These are phyloP conservation scores for Heterochromis multidens DNA, from an alignment of 2,113 vertebrate genomes.

Conservation along the genomic window DNA sequence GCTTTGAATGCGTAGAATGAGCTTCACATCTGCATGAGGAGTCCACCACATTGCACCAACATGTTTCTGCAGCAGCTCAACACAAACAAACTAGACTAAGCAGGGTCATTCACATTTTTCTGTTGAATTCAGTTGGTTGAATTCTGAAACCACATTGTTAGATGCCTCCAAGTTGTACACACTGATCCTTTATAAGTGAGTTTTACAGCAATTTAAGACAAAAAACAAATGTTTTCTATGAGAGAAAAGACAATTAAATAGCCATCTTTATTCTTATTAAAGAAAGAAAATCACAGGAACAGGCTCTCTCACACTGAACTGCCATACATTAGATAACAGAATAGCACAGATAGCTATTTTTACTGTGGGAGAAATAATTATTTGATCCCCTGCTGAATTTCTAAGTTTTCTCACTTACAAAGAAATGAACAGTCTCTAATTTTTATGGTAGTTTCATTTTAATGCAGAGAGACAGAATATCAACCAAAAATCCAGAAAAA, in stretches of 20 bases:
- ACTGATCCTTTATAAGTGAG: background rate
- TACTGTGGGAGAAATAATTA: too few relatives aligned
- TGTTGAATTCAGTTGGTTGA: background rate
- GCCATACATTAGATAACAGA: background rate
- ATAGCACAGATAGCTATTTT: background rate
- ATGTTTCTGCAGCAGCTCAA: background rate
- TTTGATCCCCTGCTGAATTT: too few relatives aligned
- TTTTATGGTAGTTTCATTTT: too few relatives aligned
- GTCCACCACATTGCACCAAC: background rate
- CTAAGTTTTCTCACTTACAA: too few relatives aligned
- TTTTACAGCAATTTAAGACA: background rate
- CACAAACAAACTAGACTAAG: accelerated
- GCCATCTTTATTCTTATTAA: background rate
- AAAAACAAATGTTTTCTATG: background rate
- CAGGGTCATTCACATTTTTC: background rate
- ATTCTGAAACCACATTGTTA: background rate
- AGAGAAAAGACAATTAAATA: background rate
- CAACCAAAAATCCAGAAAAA: too few relatives aligned
- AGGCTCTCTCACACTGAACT: background rate
- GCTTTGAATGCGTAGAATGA: background rate
- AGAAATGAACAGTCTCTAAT: too few relatives aligned
- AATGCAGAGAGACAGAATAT: too few relatives aligned
- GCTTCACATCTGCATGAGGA: background rate
- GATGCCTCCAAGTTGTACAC: background rate
- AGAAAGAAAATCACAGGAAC: background rate